A percentile compares a stretch with the other conserved stretches of the same genome.
Evolutionary conservation across 2,797 vertebrate genomes (phyloP).

Genomic region (Onychomys torridus): DNA sequence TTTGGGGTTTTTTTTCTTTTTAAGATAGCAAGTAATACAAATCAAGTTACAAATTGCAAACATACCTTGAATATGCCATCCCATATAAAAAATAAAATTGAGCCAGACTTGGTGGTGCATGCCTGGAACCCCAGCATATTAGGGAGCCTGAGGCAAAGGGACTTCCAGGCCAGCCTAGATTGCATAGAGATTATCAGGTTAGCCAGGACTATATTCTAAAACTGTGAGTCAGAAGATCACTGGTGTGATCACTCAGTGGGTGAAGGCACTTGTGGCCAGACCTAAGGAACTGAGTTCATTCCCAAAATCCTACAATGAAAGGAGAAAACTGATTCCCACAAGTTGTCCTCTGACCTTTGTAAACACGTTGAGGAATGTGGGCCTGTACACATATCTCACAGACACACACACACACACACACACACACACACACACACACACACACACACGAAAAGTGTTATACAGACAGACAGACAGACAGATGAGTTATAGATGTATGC

Average conservation of each 20-base stretch:
- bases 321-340: not conserved
- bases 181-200: not conserved
- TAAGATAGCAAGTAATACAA: not conserved
- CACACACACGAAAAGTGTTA: not conserved
- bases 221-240: not conserved
- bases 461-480: not conserved
- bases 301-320: not conserved
- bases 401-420: not conserved
- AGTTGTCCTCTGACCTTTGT: not conserved
- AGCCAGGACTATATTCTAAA: not conserved
- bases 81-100: not conserved
- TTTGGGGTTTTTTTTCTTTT: not conserved
- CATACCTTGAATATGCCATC: not conserved
- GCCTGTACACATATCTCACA: not conserved
- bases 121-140: not conserved
- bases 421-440: too few species aligned
- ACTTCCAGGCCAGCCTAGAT: not conserved
- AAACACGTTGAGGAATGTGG: not conserved
- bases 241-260: not conserved
- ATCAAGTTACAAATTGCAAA: slow-evolving; percentile 1
- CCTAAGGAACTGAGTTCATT: not conserved
- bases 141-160: not conserved
- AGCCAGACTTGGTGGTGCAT: not conserved
- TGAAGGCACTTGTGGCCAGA: not conserved
- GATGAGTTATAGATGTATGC: not conserved